Conservation (phyloP, 1,140 invertebrate genomes). For the Lepidurus packardi region DNA sequence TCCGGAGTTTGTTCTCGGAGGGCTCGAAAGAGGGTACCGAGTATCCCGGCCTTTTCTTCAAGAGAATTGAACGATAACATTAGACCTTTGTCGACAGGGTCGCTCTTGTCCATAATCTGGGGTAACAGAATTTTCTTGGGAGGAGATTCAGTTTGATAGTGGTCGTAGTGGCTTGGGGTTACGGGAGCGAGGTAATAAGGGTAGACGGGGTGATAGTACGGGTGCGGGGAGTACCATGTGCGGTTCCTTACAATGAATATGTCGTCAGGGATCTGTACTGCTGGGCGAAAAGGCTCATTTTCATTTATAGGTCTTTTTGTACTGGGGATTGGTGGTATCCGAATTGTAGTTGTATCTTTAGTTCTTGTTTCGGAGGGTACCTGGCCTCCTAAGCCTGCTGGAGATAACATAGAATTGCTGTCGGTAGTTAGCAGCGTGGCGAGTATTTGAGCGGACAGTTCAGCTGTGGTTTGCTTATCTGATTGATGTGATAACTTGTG, state of each 20-base stretch:
- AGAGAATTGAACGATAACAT: background rate
- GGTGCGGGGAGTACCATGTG: background rate
- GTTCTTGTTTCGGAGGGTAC: background rate
- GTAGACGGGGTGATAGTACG: background rate
- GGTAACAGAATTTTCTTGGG: background rate
- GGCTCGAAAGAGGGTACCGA: background rate
- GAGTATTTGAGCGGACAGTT: background rate
- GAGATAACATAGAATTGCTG: background rate
- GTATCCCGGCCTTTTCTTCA: background rate
- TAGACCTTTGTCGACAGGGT: background rate
- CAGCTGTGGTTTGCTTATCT: background rate
- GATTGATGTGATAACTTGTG: background rate
- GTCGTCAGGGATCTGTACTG: background rate
- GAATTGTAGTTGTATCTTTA: background rate
- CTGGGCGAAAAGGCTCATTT: background rate
- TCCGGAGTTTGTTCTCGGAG: slow-evolving; percentile 10
- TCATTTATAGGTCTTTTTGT: background rate
- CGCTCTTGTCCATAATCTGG: background rate
- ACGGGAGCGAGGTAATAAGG: background rate
- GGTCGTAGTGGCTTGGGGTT: background rate
- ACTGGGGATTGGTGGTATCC: background rate
- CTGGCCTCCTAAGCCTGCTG: no score
- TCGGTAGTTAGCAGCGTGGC: background rate
- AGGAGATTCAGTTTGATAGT: background rate
- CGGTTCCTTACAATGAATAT: background rate